Conservation (phyloP, 2,797 vertebrate genomes). For the Sarcophilus harrisii region DNA sequence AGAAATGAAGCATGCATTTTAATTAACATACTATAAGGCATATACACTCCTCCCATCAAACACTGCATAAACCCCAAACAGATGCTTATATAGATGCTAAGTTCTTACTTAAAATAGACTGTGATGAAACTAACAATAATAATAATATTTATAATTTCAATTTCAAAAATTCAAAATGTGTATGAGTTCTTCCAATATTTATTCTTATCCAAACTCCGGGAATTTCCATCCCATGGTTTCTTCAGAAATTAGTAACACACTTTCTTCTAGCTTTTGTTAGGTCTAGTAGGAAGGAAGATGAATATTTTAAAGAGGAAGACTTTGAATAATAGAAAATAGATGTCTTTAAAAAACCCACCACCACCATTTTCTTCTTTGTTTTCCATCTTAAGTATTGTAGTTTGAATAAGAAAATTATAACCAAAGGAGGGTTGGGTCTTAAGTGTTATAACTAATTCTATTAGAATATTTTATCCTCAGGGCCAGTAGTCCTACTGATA, state of each 20-base stretch:
- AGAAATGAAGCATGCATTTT: conserved; percentile 8
- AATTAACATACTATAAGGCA: conserved; percentile 29
- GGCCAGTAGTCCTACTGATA: background rate
- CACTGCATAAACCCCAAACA: conserved; percentile 42
- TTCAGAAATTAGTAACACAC: background rate
- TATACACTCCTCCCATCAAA: background rate
- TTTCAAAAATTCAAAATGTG: background rate
- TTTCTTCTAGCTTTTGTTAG: background rate
- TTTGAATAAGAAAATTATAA: conserved; percentile 18
- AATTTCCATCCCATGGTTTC: background rate
- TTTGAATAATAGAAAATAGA: background rate
- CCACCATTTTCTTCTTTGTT: background rate
- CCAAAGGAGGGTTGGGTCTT: background rate
- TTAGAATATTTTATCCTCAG: background rate
- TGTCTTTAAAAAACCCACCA: background rate
- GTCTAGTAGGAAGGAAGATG: conserved; percentile 3
- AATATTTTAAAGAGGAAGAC: background rate
- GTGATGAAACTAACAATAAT: background rate
- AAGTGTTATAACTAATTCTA: background rate
- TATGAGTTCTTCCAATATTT: background rate
- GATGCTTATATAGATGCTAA: conserved; percentile 20
- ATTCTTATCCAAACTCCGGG: background rate
- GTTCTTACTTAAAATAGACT: conserved; percentile 20
- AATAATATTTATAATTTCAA: background rate
- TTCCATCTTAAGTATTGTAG: background rate